These are phyloP conservation scores for Tauraco hartlaubi DNA, from an alignment of 2,797 vertebrate species.

Conservation along the genomic window DNA sequence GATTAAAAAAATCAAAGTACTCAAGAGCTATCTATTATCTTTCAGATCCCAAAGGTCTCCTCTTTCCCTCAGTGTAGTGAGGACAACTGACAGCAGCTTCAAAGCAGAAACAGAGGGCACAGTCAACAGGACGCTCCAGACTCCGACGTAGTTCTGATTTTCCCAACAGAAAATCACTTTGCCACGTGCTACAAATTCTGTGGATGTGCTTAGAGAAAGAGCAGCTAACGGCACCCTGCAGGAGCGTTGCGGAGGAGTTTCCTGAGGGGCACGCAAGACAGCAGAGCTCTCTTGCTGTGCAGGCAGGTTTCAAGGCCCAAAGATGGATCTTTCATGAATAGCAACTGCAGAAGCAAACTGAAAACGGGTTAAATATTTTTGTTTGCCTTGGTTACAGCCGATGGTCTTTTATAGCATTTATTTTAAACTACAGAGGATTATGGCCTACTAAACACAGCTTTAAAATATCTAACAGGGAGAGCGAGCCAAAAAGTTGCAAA, in stretches of 20 bases:
- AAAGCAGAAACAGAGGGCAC: neutral
- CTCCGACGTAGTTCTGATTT: neutral
- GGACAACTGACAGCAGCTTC: neutral
- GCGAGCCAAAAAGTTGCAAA: neutral
- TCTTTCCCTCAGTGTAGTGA: neutral
- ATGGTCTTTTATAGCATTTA: neutral
- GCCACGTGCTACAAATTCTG: neutral
- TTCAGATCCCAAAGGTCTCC: neutral
- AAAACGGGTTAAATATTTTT: neutral
- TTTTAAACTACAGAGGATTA: neutral
- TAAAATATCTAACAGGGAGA: neutral
- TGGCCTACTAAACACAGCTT: neutral
- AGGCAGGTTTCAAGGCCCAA: neutral
- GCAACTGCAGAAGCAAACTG: neutral
- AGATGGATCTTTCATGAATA: neutral
- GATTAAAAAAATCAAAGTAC: neutral
- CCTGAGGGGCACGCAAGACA: neutral
- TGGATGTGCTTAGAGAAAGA: neutral
- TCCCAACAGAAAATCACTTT: neutral
- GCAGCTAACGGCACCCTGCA: neutral
- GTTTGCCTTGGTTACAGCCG: neutral
- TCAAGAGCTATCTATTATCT: neutral
- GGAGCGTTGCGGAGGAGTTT: neutral
- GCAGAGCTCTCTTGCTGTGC: neutral
- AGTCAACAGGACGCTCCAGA: neutral